Evolutionary conservation across 2,797 vertebrate genomes (phyloP), one percentile per base, ranked within the genome.

Genomic region (Tokudaia muenninki): DNA sequence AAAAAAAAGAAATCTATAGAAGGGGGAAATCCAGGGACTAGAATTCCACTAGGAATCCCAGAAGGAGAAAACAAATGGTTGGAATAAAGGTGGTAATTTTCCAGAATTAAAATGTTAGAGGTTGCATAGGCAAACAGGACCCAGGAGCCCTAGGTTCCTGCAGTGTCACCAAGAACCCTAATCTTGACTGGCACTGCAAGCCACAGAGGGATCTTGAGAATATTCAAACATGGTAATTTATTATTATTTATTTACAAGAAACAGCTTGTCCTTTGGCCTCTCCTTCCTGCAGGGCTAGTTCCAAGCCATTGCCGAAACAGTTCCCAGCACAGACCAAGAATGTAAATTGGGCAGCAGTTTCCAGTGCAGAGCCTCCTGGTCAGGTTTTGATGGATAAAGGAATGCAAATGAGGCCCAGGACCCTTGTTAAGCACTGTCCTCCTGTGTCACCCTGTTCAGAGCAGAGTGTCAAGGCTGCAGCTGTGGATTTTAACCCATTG

Each of bases 171-270:
- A 90, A 29, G 21, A 57, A 37, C 59, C 7, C 82, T 98, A 94
- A 97, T 97, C 90, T 91, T 95, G 94, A 90, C 78, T 93, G 94
- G 90, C 96, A 97, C 75, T 92, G 94, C 94, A 86, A 92, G 91
- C 82, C 41, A 0, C 96, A 87, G 91, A 55, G 91, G 94, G 92
- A 63, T 96, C 88, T 77, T 75, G 94, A 95, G 82, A 34, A 44
- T 94, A 96, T 96, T 97, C 98, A 96, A 96, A 98, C 88, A 93
- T 91, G 96, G 94, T 97, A 92, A 98, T 98, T 98, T 98, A 97
- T 98, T 98, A 96, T 98, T 98, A 98, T 98, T 98, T 98, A 98
- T 98, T 98, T 98, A 98, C 90, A 97, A 97, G 97, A 12, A 59
- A 95, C 97, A 97, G 97, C 91, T 97, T 91, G 95, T 98, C 98